Conservation (phyloP, 1,140 invertebrate genomes). For the Prorops nasuta region DNA sequence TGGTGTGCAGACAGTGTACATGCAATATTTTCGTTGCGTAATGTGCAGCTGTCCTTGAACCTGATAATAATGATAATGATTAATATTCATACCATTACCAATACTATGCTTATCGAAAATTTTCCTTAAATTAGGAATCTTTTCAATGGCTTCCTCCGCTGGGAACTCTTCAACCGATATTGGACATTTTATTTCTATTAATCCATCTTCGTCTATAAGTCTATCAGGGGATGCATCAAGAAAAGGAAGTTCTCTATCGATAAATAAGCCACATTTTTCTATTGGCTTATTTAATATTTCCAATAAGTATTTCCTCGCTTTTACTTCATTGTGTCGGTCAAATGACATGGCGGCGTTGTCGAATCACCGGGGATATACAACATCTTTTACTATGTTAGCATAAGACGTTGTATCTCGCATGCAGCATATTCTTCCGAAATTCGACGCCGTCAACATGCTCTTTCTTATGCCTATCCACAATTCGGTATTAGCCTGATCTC, state of each 20-base stretch:
- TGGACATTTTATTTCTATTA: slow-evolving; percentile 31
- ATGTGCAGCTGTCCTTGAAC: slow-evolving; percentile 46
- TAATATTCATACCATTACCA: slow-evolving; percentile 40
- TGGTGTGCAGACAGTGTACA: slow-evolving; percentile 37
- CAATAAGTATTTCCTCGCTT: too few species aligned
- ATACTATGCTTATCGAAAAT: too few species aligned
- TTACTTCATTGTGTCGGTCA: too few species aligned
- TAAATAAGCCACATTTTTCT: slow-evolving; percentile 20
- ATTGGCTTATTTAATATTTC: slow-evolving; percentile 2
- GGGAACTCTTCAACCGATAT: slow-evolving; percentile 12
- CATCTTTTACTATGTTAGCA: too few species aligned
- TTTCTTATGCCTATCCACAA: too few species aligned
- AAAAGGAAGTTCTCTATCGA: slow-evolving; percentile 12
- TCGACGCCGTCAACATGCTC: too few species aligned
- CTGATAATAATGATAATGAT: slow-evolving; percentile 47
- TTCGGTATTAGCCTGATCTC: too few species aligned
- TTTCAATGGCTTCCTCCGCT: slow-evolving; percentile 4
- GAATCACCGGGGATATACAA: too few species aligned
- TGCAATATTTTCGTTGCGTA: slow-evolving; percentile 28
- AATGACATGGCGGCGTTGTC: too few species aligned
- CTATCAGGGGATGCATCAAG: slow-evolving; percentile 25
- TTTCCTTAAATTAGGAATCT: too few species aligned
- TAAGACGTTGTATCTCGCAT: too few species aligned
- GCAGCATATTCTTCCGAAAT: too few species aligned
- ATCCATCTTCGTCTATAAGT: slow-evolving; percentile 17